Conservation (phyloP, 1,140 invertebrate species). For the Ceratosolen fusciceps region DNA sequence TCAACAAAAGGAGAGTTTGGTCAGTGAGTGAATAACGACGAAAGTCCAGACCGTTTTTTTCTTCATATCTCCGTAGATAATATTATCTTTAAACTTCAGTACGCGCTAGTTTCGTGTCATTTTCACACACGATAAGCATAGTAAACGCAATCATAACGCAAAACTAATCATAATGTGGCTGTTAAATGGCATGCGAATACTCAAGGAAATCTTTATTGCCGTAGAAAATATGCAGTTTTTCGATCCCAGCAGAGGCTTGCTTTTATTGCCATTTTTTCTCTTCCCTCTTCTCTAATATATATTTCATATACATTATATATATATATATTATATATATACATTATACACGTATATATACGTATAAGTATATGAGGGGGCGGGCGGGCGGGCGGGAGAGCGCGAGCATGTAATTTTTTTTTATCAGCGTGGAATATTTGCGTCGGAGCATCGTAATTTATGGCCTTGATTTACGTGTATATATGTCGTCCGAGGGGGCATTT, state of each 20-base stretch:
- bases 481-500: background rate
- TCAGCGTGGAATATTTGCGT: background rate
- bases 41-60: background rate
- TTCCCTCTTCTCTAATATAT: too few species aligned
- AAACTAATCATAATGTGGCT: conserved; percentile 8
- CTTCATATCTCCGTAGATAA: background rate
- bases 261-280: too few species aligned
- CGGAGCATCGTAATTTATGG: background rate
- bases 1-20: background rate
- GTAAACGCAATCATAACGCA: background rate
- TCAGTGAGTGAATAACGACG: background rate
- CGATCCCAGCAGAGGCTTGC: background rate
- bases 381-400: too few species aligned
- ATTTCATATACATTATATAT: too few species aligned
- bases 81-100: background rate
- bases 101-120: background rate
- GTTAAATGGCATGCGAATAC: background rate
- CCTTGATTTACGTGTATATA: background rate
- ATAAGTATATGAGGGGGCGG: too few species aligned
- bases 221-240: background rate
- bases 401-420: background rate
- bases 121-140: background rate
- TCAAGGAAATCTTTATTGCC: background rate
- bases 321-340: too few species aligned
- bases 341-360: too few species aligned